Evolutionary conservation across 2,888 invertebrate species (phyloP), one percentile per base, ranked within the genome.

Genomic region (Pandemis heparana): DNA sequence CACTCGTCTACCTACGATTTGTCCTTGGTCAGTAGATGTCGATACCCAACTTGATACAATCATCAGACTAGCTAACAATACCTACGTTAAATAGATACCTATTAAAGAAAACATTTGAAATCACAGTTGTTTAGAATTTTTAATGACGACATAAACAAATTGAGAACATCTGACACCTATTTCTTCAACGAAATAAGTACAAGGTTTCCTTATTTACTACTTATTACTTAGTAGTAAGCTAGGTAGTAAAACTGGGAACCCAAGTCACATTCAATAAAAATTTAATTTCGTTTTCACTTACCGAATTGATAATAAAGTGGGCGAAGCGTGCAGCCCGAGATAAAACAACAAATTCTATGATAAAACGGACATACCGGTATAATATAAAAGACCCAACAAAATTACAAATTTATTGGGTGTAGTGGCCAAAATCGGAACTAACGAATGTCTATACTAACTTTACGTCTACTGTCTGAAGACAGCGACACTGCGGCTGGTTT

Each of bases 221-320:
- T n/a, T n/a, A n/a, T n/a, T 46, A 46, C 12, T 46, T 46, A 12
- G 43, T 46, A 46, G 10, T 10, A 10, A 46, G 10, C 10, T 10
- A 43, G 23, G 4, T 64, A 64, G 48, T 48, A 48, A 48, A 48
- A n/a, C 16, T 23, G 7, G n/a, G n/a, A n/a, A 23, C n/a, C 7
- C 23, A 12, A 51, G 51, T 65, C 38, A 16, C 32, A 38, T 46
- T 63, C 32, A 46, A 46, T 46, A 0, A 43, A 63, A 38, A 51
- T 48, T 14, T 51, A 65, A 48, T 65, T 23, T 12, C 1, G 23
- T 51, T 14, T 65, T 9, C n/a, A 60, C 65, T 48, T 38, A 65
- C 65, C 65, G 38, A 38, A 65, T 14, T 16, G 51, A 51, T 65
- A 65, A 51, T 48, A 38, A 51, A 16, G 65, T 51, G 65, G 51